Evolutionary conservation across 2,797 vertebrate species (phyloP).

Genomic region (Kryptopterus vitreolus): DNA sequence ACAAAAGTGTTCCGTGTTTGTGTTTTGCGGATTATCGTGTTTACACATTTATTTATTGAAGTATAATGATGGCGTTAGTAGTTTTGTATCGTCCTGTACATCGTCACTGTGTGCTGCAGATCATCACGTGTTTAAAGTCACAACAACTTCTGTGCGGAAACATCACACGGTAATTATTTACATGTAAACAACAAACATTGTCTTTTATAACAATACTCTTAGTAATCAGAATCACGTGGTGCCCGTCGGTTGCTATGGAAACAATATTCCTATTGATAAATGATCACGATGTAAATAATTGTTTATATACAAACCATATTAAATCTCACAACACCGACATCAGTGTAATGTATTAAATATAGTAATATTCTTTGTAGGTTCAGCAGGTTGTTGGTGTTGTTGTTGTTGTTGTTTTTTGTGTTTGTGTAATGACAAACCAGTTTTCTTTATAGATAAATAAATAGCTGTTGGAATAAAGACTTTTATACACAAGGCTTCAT

Average conservation of each 20-base stretch:
- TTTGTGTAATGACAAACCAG: too few species aligned
- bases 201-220: too few species aligned
- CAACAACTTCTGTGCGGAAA: constrained; percentile 4
- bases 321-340: too few species aligned
- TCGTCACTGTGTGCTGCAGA: constrained; percentile 3
- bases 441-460: too few species aligned
- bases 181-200: neutral
- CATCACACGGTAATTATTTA: neutral
- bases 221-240: neutral
- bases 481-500: too few species aligned
- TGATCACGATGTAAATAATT: too few species aligned
- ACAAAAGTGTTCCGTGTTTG: neutral
- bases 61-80: constrained; percentile 1
- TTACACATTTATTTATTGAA: too few species aligned
- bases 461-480: too few species aligned
- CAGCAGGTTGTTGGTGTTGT: too few species aligned
- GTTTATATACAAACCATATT: neutral
- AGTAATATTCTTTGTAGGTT: too few species aligned
- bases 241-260: neutral
- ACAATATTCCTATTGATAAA: neutral
- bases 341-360: too few species aligned
- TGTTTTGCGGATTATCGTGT: neutral
- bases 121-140: constrained; percentile 1
- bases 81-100: neutral
- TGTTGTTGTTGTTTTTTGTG: too few species aligned